Conservation (phyloP, 2,113 vertebrate genomes). For the Siphamia tubifer region DNA sequence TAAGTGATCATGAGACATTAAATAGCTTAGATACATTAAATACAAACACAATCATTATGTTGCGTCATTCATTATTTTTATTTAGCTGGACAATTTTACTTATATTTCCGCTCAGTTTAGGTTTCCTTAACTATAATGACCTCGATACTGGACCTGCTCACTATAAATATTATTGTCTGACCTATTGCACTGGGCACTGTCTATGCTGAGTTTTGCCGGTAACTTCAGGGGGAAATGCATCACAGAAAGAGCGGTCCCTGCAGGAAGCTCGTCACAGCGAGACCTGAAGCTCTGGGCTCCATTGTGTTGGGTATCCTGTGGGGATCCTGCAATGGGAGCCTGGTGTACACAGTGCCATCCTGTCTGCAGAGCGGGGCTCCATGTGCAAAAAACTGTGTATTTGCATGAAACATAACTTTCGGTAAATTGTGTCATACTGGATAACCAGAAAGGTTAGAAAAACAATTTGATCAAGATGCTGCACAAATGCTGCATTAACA, state of each 20-base stretch:
- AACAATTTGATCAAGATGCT: not conserved
- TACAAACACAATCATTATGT: too few species aligned
- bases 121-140: too few species aligned
- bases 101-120: too few species aligned
- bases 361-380: constrained; percentile 49
- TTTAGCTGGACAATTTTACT: too few species aligned
- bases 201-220: constrained; percentile 32
- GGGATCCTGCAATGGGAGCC: constrained; percentile 44
- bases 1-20: too few species aligned
- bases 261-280: constrained; percentile 68
- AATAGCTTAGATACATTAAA: too few species aligned
- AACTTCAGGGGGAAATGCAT: constrained; percentile 66
- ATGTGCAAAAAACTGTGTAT: constrained; percentile 9
- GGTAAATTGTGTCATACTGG: not conserved
- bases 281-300: constrained; percentile 51
- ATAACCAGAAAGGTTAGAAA: constrained; percentile 9
- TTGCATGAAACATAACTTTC: constrained; percentile 4
- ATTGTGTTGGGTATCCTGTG: constrained; percentile 79
- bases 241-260: constrained; percentile 42
- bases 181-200: constrained; percentile 33
- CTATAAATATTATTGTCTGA: constrained; percentile 32
- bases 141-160: too few species aligned
- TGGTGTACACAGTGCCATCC: constrained; percentile 70
- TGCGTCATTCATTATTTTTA: too few species aligned
- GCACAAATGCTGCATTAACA: too few species aligned